These are phyloP conservation scores for Drosophila serrata DNA, from an alignment of 1,140 invertebrate species.

Conservation along the genomic window DNA sequence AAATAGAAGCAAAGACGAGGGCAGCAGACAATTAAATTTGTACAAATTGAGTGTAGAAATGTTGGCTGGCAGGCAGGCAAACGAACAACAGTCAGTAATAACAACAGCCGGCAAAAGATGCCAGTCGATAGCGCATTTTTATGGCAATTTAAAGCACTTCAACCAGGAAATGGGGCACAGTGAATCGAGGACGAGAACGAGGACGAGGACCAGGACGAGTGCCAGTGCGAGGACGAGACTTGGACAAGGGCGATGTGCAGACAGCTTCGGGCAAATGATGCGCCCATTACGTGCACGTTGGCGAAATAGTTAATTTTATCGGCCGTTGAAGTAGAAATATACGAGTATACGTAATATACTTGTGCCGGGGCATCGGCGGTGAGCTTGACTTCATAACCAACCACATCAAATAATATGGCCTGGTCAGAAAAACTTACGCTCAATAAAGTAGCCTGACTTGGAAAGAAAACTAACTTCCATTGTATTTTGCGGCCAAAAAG, in stretches of 20 bases:
- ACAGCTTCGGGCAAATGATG: constrained; percentile 70
- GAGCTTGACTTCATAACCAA: constrained; percentile 70
- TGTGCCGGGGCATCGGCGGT: constrained; percentile 15
- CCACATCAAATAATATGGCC: constrained; percentile 77
- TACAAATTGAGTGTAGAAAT: constrained; percentile 84
- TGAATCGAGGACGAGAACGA: not conserved
- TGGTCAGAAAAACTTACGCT: constrained; percentile 72
- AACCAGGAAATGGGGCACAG: constrained; percentile 67
- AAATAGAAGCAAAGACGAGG: constrained; percentile 57
- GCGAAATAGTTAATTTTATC: constrained; percentile 81
- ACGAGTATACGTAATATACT: constrained; percentile 64
- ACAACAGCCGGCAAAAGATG: constrained; percentile 52
- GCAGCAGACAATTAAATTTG: constrained; percentile 82
- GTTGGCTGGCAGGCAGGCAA: constrained; percentile 56
- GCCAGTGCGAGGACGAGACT: constrained; percentile 1
- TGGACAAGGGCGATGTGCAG: constrained; percentile 23
- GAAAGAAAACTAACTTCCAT: constrained; percentile 79
- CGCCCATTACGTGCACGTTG: constrained; percentile 75
- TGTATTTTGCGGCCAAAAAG: constrained; percentile 44
- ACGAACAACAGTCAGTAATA: constrained; percentile 43
- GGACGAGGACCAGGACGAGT: constrained; percentile 5
- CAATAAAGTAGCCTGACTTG: constrained; percentile 82
- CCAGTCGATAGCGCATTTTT: constrained; percentile 75
- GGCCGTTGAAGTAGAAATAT: constrained; percentile 75
- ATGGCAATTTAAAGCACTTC: constrained; percentile 79